Conservation (phyloP, 2,113 vertebrate species). For the Stercorarius parasiticus region DNA sequence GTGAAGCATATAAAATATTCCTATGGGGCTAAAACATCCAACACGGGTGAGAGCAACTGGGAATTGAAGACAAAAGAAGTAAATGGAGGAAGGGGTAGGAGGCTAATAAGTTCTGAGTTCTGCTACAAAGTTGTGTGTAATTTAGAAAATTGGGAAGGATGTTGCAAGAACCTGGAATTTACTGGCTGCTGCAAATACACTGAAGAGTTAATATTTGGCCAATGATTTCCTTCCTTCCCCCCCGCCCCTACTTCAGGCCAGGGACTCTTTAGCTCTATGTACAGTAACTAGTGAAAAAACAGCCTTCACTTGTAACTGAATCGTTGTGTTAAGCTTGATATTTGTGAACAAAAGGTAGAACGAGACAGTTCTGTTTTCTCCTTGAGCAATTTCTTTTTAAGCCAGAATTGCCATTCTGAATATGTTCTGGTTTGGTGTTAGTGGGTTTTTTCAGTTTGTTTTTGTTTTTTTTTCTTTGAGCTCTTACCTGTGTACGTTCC, state of each 20-base stretch:
- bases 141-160: neutral
- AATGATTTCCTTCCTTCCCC: accelerated
- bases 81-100: neutral
- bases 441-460: neutral
- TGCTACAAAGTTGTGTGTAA: neutral
- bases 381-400: neutral
- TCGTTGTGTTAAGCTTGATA: neutral
- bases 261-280: neutral
- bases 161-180: neutral
- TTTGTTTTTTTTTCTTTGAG: neutral
- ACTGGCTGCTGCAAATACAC: neutral
- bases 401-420: neutral
- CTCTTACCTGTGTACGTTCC: neutral
- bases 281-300: neutral
- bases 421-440: neutral
- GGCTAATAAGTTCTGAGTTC: neutral
- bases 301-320: neutral
- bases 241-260: neutral
- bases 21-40: neutral
- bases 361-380: neutral
- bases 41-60: accelerated
- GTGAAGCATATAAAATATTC: neutral
- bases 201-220: neutral
- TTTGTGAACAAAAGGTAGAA: neutral
- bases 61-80: neutral